Conservation (phyloP, 2,113 vertebrate genomes). For the Hymenochirus boettgeri region DNA sequence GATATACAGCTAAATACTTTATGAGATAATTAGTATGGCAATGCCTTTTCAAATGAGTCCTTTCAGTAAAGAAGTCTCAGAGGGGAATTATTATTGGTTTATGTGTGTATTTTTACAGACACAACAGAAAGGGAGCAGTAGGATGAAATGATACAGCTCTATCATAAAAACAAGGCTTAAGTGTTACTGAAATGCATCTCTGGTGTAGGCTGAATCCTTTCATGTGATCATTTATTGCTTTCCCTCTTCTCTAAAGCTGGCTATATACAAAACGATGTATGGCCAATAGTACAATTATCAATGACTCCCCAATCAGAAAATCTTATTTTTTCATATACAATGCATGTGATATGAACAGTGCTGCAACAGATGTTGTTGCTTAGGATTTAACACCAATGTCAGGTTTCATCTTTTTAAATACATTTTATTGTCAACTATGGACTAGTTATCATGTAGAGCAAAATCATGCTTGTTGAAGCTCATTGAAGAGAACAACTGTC, state of each 20-base stretch:
- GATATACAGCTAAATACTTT: slow-evolving; percentile 90
- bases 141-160: slow-evolving; percentile 50
- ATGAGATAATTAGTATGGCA: slow-evolving; percentile 88
- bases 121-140: slow-evolving; percentile 54
- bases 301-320: too few relatives aligned
- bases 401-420: too few relatives aligned
- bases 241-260: slow-evolving; percentile 45
- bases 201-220: slow-evolving; percentile 36
- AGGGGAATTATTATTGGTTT: slow-evolving; percentile 64
- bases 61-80: slow-evolving; percentile 76
- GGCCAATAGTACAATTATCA: too few relatives aligned
- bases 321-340: too few relatives aligned
- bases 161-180: slow-evolving; percentile 52
- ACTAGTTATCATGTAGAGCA: too few relatives aligned
- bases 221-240: slow-evolving; percentile 23
- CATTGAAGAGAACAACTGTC: too few relatives aligned
- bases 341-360: too few relatives aligned
- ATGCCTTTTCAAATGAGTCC: slow-evolving; percentile 77
- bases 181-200: slow-evolving; percentile 50
- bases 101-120: slow-evolving; percentile 61
- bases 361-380: too few relatives aligned
- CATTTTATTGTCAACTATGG: too few relatives aligned
- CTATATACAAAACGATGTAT: too few relatives aligned
- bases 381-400: too few relatives aligned
- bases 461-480: too few relatives aligned